A percentile compares a stretch with the other conserved stretches of the same genome.
Evolutionary conservation across 2,888 invertebrate genomes (phyloP).

Genomic region (Eupithecia abbreviata): DNA sequence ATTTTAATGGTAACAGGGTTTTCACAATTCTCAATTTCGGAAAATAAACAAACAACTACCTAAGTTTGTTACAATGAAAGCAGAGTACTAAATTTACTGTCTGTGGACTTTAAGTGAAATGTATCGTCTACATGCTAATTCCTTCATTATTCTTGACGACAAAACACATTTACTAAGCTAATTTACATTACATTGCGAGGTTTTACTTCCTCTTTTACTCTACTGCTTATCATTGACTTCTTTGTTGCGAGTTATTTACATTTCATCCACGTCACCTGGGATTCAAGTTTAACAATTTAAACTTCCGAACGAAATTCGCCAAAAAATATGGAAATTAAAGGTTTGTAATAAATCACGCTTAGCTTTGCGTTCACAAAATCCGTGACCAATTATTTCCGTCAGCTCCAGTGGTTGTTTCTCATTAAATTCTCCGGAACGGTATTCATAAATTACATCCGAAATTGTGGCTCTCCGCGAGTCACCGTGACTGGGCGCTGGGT

Average conservation of each 20-base stretch:
- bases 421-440: slow-evolving; percentile 40
- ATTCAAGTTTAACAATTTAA: slow-evolving; percentile 8
- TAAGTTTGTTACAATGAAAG: background rate
- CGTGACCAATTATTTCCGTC: slow-evolving; percentile 47
- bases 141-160: slow-evolving; percentile 11
- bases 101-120: slow-evolving; percentile 5
- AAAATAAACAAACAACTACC: background rate
- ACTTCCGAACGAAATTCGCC: background rate
- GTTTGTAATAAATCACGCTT: slow-evolving; percentile 33
- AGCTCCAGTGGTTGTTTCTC: slow-evolving; percentile 45
- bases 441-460: slow-evolving; percentile 52
- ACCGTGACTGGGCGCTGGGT: slow-evolving; percentile 46
- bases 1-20: background rate
- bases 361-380: slow-evolving; percentile 39
- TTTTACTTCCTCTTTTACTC: background rate
- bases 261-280: slow-evolving; percentile 3
- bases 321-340: slow-evolving; percentile 19
- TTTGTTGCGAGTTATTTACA: slow-evolving; percentile 4
- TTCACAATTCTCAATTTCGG: background rate
- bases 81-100: slow-evolving; percentile 1
- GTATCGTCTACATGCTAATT: slow-evolving; percentile 20
- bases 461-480: slow-evolving; percentile 52
- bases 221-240: background rate
- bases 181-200: slow-evolving; percentile 2
- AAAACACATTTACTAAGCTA: slow-evolving; percentile 13